Evolutionary conservation across 1,140 invertebrate species (phyloP).

Genomic region (Bombus terrestris): DNA sequence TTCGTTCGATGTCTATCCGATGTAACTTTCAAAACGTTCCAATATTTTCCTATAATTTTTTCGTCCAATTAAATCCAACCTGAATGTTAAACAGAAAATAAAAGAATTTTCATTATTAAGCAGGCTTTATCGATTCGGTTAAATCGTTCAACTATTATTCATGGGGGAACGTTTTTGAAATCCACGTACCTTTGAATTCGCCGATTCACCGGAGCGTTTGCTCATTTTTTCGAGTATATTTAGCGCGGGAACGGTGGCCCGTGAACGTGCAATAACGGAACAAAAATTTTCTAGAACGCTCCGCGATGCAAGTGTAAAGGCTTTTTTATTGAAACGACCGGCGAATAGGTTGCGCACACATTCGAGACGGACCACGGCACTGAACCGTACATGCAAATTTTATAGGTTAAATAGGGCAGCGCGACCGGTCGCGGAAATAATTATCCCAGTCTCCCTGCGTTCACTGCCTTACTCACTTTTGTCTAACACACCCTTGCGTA

Average conservation of each 20-base stretch:
- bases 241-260: background rate
- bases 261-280: conserved; percentile 14
- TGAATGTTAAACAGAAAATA: background rate
- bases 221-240: conserved; percentile 8
- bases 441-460: conserved; percentile 71
- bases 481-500: background rate
- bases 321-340: conserved; percentile 58
- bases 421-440: conserved; percentile 71
- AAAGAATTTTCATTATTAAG: background rate
- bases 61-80: too few relatives aligned
- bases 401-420: conserved; percentile 73
- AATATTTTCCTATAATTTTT: background rate
- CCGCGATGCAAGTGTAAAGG: conserved; percentile 43
- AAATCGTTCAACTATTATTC: background rate
- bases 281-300: conserved; percentile 52
- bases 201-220: background rate
- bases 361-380: conserved; percentile 9
- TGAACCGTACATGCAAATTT: conserved; percentile 71
- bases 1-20: background rate
- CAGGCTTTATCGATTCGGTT: background rate
- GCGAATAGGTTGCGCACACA: conserved; percentile 32
- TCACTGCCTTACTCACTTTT: conserved; percentile 66
- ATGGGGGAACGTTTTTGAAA: background rate
- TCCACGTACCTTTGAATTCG: background rate
- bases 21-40: background rate